Conservation (phyloP, 2,113 vertebrate species). For the Cacatua alba region DNA sequence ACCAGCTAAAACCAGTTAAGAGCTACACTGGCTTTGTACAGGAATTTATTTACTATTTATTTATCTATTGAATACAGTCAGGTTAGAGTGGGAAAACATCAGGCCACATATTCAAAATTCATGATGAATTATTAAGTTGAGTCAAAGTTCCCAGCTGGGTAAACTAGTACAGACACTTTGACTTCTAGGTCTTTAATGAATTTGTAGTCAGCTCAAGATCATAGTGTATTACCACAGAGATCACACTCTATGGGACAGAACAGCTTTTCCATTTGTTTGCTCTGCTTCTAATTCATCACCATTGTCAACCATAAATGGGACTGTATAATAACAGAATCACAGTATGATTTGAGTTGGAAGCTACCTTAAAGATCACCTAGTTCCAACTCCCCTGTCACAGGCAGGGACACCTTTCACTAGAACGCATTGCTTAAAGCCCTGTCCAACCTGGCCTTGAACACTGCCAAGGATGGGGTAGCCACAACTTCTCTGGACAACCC, state of each 20-base stretch:
- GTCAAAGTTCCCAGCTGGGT: not conserved
- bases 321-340: not conserved
- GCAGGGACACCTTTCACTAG: not conserved
- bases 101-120: not conserved
- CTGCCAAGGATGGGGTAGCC: not conserved
- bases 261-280: not conserved
- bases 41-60: not conserved
- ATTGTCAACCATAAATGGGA: rapidly evolving
- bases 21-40: not conserved
- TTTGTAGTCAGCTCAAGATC: not conserved
- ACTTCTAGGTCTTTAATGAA: not conserved
- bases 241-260: not conserved
- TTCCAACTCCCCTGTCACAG: not conserved
- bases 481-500: not conserved
- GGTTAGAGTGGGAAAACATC: not conserved
- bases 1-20: not conserved
- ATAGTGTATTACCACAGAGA: not conserved
- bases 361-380: not conserved
- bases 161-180: not conserved
- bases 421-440: not conserved
- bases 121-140: not conserved
- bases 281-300: not conserved
- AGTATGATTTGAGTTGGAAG: not conserved
- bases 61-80: not conserved
- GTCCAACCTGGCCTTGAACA: not conserved